Evolutionary conservation across 2,113 vertebrate species (phyloP).

Genomic region (Cyanoderma ruficeps): DNA sequence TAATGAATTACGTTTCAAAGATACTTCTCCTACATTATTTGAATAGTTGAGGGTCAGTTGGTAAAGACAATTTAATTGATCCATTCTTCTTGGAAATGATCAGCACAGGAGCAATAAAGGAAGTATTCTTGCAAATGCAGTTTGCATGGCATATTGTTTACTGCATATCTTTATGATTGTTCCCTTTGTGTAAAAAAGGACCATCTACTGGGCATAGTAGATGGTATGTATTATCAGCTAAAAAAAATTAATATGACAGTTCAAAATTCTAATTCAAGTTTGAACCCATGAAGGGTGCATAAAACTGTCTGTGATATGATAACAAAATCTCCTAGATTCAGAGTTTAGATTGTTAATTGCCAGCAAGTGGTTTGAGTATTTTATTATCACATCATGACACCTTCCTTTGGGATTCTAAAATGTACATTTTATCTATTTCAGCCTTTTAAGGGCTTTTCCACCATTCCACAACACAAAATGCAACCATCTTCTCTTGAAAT

Average conservation of each 20-base stretch:
- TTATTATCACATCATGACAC: slow-evolving; percentile 29
- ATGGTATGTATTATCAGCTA: not conserved
- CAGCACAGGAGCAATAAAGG: not conserved
- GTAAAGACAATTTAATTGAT: not conserved
- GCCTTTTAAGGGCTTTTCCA: slow-evolving; percentile 29
- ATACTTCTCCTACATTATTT: not conserved
- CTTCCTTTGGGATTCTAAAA: slow-evolving; percentile 52
- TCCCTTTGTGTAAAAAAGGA: not conserved
- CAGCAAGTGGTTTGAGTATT: slow-evolving; percentile 24
- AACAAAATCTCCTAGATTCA: slow-evolving; percentile 45
- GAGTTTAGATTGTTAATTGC: slow-evolving; percentile 32
- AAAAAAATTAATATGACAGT: not conserved
- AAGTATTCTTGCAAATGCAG: not conserved
- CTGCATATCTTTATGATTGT: not conserved
- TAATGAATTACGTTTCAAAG: not conserved
- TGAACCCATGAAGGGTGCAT: not conserved
- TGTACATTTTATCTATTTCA: slow-evolving; percentile 46
- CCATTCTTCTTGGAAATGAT: not conserved
- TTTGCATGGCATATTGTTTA: not conserved
- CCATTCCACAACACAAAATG: not conserved
- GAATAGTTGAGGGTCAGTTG: not conserved
- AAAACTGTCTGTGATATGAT: slow-evolving; percentile 1
- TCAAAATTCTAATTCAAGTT: not conserved
- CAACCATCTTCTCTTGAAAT: not conserved
- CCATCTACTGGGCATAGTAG: not conserved